A percentile compares a stretch with the other conserved stretches of the same genome.
phyloP scores from a whole-genome alignment of 37 sponge, comb jelly and placozoan species.

The Cladorhizidae sp. region DNA sequence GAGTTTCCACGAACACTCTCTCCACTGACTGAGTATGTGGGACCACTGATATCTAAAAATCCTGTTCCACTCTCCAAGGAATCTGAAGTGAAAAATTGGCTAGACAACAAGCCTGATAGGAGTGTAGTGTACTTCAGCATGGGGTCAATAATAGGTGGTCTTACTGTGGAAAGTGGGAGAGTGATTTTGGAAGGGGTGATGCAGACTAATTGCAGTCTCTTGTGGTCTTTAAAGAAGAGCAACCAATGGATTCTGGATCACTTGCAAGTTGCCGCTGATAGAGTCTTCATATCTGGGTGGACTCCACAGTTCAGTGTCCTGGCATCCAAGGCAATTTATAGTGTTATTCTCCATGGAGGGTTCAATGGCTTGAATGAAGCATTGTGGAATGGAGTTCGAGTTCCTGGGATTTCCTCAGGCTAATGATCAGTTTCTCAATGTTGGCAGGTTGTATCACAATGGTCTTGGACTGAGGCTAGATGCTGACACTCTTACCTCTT shows the following conservation, averaged over 20 bases:
- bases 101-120: conserved; percentile 7
- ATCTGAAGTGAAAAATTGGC: conserved; percentile 30
- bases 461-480: neutral
- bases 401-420: conserved; percentile 32
- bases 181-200: conserved; percentile 28
- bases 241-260: conserved; percentile 30
- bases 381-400: conserved; percentile 43
- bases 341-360: conserved; percentile 63
- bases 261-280: conserved; percentile 16
- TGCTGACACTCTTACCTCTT: neutral
- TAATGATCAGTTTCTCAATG: conserved; percentile 35
- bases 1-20: conserved; percentile 24
- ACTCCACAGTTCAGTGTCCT: conserved; percentile 46
- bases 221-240: conserved; percentile 48
- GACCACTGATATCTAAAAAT: conserved; percentile 20
- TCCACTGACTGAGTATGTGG: conserved; percentile 37
- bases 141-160: conserved; percentile 25
- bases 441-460: conserved; percentile 21
- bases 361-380: conserved; percentile 63
- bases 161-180: neutral
- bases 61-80: neutral
- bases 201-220: conserved; percentile 14
- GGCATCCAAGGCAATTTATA: conserved; percentile 9
- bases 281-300: conserved; percentile 48
- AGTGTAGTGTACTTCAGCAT: conserved; percentile 69